Conservation (phyloP, 2,888 invertebrate species). For the Acanthacorydalis orientalis region DNA sequence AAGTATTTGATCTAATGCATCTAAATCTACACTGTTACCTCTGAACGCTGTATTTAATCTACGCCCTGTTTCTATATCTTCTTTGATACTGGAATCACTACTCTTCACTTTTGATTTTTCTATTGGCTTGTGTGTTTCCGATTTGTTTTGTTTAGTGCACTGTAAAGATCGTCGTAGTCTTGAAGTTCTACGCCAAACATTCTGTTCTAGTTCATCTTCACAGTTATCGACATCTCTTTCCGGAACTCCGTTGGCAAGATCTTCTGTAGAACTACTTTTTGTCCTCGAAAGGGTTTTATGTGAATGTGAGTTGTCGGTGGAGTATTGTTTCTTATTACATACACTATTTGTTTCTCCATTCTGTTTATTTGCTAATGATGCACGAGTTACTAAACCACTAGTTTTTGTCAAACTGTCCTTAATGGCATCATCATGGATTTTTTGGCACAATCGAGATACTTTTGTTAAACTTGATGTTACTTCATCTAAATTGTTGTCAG, state of each 20-base stretch:
- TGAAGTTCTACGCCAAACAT: slow-evolving; percentile 47
- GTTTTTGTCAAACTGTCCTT: not conserved
- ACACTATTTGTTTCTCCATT: not conserved
- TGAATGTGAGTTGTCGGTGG: too few species aligned
- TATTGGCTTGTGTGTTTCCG: slow-evolving; percentile 13
- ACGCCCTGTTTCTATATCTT: slow-evolving; percentile 36
- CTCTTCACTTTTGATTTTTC: slow-evolving; percentile 30
- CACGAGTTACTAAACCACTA: not conserved
- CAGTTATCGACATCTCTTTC: slow-evolving; percentile 20
- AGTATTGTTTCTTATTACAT: not conserved
- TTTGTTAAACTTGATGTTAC: slow-evolving; percentile 20
- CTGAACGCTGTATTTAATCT: slow-evolving; percentile 32
- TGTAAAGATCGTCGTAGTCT: slow-evolving; percentile 47
- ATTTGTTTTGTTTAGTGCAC: slow-evolving; percentile 33
- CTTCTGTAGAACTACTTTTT: slow-evolving; percentile 32
- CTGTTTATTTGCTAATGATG: not conserved
- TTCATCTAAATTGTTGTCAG: slow-evolving; percentile 2
- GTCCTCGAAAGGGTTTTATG: slow-evolving; percentile 19
- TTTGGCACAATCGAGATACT: slow-evolving; percentile 28
- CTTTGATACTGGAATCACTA: slow-evolving; percentile 34
- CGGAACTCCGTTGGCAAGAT: slow-evolving; percentile 20
- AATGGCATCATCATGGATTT: slow-evolving; percentile 26
- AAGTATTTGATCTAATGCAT: slow-evolving; percentile 33
- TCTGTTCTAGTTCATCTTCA: slow-evolving; percentile 17
- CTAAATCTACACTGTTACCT: slow-evolving; percentile 34